phyloP scores from a whole-genome alignment of 2,797 vertebrate genomes.

The Borostomias antarcticus region DNA sequence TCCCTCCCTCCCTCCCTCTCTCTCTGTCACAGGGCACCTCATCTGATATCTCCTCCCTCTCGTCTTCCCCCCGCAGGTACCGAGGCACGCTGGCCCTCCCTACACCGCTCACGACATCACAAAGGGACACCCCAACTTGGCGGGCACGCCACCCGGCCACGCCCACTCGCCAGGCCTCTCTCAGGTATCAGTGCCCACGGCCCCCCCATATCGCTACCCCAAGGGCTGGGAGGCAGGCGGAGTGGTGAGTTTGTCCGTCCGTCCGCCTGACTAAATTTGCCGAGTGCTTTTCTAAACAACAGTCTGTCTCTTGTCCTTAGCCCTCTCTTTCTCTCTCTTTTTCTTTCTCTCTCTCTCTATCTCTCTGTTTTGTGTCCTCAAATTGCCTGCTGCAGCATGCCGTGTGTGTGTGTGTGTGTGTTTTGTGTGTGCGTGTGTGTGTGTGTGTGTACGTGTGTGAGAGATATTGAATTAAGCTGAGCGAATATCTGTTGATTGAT shows the following conservation, averaged over 20 bases:
- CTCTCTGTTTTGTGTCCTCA: neutral
- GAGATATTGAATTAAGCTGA: slow-evolving; percentile 19
- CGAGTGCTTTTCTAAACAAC: no score
- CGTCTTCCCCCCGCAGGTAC: slow-evolving; percentile 83
- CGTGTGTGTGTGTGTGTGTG: slow-evolving; percentile 23
- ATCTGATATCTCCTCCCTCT: slow-evolving; percentile 22
- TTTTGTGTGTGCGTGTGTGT: no score
- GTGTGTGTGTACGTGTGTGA: no score
- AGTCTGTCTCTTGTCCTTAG: neutral
- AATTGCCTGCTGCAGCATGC: neutral
- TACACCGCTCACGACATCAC: slow-evolving; percentile 92
- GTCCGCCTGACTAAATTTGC: neutral
- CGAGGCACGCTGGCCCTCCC: slow-evolving; percentile 88
- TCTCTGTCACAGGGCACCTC: neutral
- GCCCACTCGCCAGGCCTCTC: slow-evolving; percentile 91
- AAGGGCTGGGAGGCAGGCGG: slow-evolving; percentile 79
- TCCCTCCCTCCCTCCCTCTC: neutral
- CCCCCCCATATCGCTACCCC: slow-evolving; percentile 76
- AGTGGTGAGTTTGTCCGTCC: slow-evolving; percentile 67
- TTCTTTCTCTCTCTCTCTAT: neutral
- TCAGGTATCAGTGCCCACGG: slow-evolving; percentile 87
- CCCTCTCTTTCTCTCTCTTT: neutral
- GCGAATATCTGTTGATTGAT: slow-evolving; percentile 1
- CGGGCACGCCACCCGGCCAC: slow-evolving; percentile 92
- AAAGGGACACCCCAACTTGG: slow-evolving; percentile 95